phyloP scores from a whole-genome alignment of 2,888 invertebrate species.

The Dicyrtomina minuta region DNA sequence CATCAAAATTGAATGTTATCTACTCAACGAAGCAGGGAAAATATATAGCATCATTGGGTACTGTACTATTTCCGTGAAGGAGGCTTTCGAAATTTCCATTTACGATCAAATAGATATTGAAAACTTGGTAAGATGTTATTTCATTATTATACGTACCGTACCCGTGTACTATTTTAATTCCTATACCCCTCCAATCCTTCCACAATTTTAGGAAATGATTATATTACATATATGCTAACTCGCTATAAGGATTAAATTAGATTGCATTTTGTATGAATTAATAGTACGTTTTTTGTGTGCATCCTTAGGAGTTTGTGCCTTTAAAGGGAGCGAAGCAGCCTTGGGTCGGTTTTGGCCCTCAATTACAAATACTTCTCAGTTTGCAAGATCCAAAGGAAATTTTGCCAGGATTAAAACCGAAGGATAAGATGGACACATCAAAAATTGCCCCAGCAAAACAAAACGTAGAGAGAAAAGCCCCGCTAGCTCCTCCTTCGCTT shows the following conservation, averaged over 20 bases:
- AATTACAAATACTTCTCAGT: slow-evolving; percentile 4
- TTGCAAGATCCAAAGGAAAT: slow-evolving; percentile 19
- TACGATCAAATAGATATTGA: slow-evolving; percentile 17
- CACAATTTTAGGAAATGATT: background rate
- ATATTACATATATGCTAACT: background rate
- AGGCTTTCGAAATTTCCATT: slow-evolving; percentile 8
- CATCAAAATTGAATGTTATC: slow-evolving; percentile 13
- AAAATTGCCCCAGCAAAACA: background rate
- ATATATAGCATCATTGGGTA: slow-evolving; percentile 17
- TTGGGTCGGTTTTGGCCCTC: slow-evolving; percentile 15
- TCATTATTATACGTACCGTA: no score
- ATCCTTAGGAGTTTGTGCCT: slow-evolving; percentile 5
- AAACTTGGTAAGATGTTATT: slow-evolving; percentile 13
- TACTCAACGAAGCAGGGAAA: background rate
- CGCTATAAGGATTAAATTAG: background rate
- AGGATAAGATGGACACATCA: background rate
- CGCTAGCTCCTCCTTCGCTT: slow-evolving; percentile 6
- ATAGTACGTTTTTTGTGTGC: background rate
- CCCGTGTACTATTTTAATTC: no score
- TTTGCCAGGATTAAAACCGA: background rate
- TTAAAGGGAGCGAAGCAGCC: slow-evolving; percentile 12
- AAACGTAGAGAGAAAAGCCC: background rate
- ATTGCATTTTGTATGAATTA: background rate
- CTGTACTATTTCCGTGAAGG: slow-evolving; percentile 20
- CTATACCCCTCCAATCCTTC: background rate